Evolutionary conservation across 2,113 vertebrate species (phyloP), one percentile per base, ranked within the genome.

Genomic region (Electrona antarctica): DNA sequence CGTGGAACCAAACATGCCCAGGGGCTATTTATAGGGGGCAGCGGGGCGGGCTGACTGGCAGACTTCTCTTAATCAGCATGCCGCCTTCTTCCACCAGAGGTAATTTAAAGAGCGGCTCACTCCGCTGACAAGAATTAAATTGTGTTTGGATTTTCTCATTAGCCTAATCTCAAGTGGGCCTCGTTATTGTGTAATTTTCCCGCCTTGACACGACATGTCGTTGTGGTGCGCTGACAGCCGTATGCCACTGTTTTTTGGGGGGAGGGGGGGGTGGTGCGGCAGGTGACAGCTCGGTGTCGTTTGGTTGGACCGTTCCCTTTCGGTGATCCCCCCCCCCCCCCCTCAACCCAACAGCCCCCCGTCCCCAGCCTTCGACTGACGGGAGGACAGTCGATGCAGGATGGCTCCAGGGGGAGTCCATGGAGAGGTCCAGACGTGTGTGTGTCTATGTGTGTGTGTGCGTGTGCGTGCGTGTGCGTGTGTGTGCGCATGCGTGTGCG

Each of bases 101-200:
- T 93, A 88, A 91, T 91, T 83, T 94, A 93, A 92, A 94, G 93
- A 88, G 33, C 81, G 77, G 86, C 90, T 90, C 82, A 71, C 90
- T 41, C 21, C 84, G 6, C 90, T 94, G 94, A 94, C 93, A 94
- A 93, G 90, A 93, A 93, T 93, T 92, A 94, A 94, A 95, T 95
- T 94, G 94, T 89, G 86, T 93, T 94, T 93, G 91, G 93, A 91
- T 94, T 96, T 95, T 95, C 94, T 95, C 94, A 94, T 95, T 94
- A 94, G 92, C 93, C 90, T 92, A 90, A 93, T 95, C 95, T 93
- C 88, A 88, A 92, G 93, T 89, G 91, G 76, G 89, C 90, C 94
- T 92, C 89, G 94, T 94, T 90, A 89, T 72, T 90, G 89, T 93
- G 89, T 91, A 92, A 92, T 92, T 92, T 93, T 92, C 89, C 88